A percentile compares a stretch with the other conserved stretches of the same genome.
These are phyloP conservation scores for Myotis daubentonii DNA, from an alignment of 2,797 vertebrate genomes.

Conservation along the genomic window DNA sequence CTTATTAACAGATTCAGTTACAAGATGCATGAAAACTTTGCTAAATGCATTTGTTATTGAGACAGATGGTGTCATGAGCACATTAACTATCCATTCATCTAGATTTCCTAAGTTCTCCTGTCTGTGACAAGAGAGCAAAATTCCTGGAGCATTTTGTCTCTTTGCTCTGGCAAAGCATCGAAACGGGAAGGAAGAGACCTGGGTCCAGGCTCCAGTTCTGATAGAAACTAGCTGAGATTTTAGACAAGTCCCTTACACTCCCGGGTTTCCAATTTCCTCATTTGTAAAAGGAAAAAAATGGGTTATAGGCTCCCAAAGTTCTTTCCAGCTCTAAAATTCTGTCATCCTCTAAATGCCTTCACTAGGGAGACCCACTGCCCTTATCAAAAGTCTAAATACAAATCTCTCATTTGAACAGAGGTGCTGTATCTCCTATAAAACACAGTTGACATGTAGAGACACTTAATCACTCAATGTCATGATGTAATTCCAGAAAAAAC, in stretches of 20 bases:
- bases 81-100: neutral
- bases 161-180: neutral
- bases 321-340: neutral
- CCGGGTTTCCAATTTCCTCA: neutral
- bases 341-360: conserved; percentile 3
- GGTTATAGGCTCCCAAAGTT: neutral
- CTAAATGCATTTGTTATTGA: conserved; percentile 45
- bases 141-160: neutral
- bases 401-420: conserved; percentile 2
- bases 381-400: neutral
- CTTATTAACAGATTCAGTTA: conserved; percentile 35
- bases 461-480: conserved; percentile 46
- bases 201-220: neutral
- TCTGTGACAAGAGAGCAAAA: conserved; percentile 26
- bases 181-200: neutral
- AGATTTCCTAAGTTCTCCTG: neutral
- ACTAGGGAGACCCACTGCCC: neutral
- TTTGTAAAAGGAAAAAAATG: neutral
- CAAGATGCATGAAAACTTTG: conserved; percentile 41
- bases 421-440: neutral
- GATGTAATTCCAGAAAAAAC: conserved; percentile 57
- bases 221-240: neutral
- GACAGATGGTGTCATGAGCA: neutral
- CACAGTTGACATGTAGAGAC: neutral
- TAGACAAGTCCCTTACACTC: neutral